These are phyloP conservation scores for Epizoanthus ramosus DNA, from an alignment of 92 coral and sea anemone species.

Conservation along the genomic window DNA sequence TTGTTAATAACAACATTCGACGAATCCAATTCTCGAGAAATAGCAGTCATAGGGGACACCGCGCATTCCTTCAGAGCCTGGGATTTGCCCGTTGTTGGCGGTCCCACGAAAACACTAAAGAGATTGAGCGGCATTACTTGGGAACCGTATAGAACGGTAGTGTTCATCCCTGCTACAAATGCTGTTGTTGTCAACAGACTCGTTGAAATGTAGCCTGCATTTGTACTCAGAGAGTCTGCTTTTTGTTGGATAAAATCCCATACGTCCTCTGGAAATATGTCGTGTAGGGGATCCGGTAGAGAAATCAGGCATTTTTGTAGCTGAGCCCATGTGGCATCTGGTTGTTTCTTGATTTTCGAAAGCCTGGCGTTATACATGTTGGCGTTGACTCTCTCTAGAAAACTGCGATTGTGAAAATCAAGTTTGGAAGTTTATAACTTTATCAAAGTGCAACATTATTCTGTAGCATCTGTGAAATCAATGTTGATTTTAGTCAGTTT, in stretches of 20 bases:
- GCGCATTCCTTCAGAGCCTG: conserved; percentile 42
- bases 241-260: conserved; percentile 1
- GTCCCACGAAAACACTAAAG: conserved; percentile 37
- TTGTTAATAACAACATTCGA: conserved; percentile 2
- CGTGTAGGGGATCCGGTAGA: conserved; percentile 36
- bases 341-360: conserved; percentile 35
- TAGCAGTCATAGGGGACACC: conserved; percentile 32
- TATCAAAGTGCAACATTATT: no score
- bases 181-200: conserved; percentile 46
- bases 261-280: conserved; percentile 21
- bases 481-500: no score
- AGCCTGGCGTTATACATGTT: no score
- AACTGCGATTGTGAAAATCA: no score
- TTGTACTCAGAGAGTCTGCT: conserved; percentile 14
- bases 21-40: neutral
- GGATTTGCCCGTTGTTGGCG: conserved; percentile 58
- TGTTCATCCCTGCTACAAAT: conserved; percentile 42
- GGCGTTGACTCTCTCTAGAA: no score
- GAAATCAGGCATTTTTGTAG: conserved; percentile 45
- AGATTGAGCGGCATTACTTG: conserved; percentile 42
- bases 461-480: no score
- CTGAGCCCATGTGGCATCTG: conserved; percentile 47
- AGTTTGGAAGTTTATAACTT: no score
- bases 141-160: neutral
- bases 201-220: conserved; percentile 14